phyloP scores from a whole-genome alignment of 2,797 vertebrate genomes.

The Pteropus rufus region DNA sequence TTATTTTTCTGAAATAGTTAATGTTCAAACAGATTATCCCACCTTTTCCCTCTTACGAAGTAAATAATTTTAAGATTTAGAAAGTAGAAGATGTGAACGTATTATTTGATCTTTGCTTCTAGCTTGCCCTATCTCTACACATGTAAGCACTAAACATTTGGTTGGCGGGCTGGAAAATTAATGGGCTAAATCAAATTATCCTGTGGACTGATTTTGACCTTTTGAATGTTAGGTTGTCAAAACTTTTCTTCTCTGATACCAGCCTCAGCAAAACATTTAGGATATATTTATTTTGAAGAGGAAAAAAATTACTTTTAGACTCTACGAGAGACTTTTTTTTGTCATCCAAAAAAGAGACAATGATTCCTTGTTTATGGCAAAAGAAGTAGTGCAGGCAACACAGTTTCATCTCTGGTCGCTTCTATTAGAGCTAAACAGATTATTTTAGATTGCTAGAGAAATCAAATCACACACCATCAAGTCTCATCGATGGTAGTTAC shows the following conservation, averaged over 20 bases:
- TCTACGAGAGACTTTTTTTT: neutral
- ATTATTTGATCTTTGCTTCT: neutral
- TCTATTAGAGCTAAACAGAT: neutral
- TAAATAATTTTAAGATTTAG: conserved; percentile 47
- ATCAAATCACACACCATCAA: neutral
- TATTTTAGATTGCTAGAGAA: conserved; percentile 28
- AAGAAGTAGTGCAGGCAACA: neutral
- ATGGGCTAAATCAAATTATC: conserved; percentile 71
- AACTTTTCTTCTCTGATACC: conserved; percentile 68
- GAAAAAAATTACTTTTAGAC: conserved; percentile 52
- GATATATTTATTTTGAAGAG: conserved; percentile 61
- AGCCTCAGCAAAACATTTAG: conserved; percentile 63
- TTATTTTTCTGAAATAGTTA: neutral
- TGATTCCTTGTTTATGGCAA: neutral
- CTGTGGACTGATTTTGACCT: conserved; percentile 71
- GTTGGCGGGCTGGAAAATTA: conserved; percentile 54
- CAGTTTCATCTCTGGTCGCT: neutral
- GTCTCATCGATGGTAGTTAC: neutral
- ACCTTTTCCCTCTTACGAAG: neutral
- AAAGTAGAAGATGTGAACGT: conserved; percentile 24
- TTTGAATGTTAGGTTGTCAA: conserved; percentile 72
- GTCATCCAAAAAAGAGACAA: neutral
- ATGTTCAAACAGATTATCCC: neutral
- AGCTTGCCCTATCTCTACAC: neutral
- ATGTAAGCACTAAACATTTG: neutral